phyloP scores from a whole-genome alignment of 2,888 invertebrate species.

The Philereme vetulata region DNA sequence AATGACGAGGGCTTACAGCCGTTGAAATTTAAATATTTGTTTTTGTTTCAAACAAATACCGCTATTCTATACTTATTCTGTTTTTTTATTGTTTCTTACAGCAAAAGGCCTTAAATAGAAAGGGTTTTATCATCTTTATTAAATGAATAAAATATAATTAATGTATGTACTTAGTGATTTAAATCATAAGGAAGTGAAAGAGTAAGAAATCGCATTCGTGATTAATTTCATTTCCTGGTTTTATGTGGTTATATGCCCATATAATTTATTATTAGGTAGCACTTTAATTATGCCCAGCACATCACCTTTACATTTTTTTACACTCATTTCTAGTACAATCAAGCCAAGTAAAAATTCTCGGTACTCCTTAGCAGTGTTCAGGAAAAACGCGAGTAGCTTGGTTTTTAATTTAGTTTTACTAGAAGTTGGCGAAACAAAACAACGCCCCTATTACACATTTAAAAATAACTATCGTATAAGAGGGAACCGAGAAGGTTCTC shows the following conservation, averaged over 20 bases:
- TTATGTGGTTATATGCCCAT: slow-evolving; percentile 3
- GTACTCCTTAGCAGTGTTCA: slow-evolving; percentile 44
- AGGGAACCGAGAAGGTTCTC: slow-evolving; percentile 60
- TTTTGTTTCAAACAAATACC: background rate
- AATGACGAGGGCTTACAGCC: slow-evolving; percentile 46
- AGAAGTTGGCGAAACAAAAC: slow-evolving; percentile 43
- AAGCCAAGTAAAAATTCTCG: slow-evolving; percentile 42
- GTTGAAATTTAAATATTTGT: slow-evolving; percentile 13
- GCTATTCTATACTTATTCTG: background rate
- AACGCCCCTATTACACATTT: slow-evolving; percentile 44
- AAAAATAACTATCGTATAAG: slow-evolving; percentile 50
- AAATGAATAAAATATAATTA: too few relatives aligned
- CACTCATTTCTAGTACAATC: slow-evolving; percentile 36
- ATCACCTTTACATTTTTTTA: slow-evolving; percentile 30
- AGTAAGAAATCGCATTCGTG: background rate
- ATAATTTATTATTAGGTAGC: slow-evolving; percentile 27
- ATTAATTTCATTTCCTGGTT: slow-evolving; percentile 1
- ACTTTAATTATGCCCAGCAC: slow-evolving; percentile 30
- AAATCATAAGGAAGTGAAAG: background rate
- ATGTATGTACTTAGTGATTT: too few relatives aligned
- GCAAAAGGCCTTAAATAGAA: background rate
- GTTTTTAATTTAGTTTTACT: slow-evolving; percentile 46
- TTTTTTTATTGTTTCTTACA: background rate
- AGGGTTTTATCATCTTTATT: too few relatives aligned
- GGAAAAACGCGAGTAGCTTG: slow-evolving; percentile 39